A percentile compares a stretch with the other conserved stretches of the same genome.
phyloP scores from a whole-genome alignment of 2,113 vertebrate genomes.

The Upupa epops region DNA sequence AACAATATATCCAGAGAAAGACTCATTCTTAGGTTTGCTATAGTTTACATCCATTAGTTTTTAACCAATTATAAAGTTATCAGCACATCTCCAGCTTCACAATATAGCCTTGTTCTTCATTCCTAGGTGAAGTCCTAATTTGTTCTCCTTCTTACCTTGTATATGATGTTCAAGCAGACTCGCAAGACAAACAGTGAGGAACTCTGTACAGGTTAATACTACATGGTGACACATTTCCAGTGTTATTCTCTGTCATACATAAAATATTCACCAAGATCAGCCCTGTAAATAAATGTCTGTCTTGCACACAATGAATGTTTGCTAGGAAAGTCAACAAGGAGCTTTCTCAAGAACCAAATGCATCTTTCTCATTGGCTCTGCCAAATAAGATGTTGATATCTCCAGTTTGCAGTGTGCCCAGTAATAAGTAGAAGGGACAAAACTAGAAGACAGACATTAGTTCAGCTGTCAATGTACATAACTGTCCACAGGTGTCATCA shows the following conservation, averaged over 20 bases:
- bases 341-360: neutral
- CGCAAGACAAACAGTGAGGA: neutral
- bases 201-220: neutral
- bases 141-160: neutral
- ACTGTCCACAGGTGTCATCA: constrained; percentile 18
- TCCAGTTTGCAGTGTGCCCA: neutral
- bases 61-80: neutral
- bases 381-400: neutral
- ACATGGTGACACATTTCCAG: neutral
- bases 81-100: neutral
- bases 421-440: neutral
- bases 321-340: neutral
- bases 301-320: neutral
- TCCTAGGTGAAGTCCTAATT: neutral
- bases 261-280: neutral
- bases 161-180: neutral
- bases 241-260: neutral
- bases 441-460: neutral
- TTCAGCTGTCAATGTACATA: neutral
- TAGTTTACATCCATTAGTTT: neutral
- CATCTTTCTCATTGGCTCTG: neutral
- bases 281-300: neutral
- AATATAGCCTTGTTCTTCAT: neutral
- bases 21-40: neutral
- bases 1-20: neutral